Evolutionary conservation across 92 coral and sea anemone genomes (phyloP).

Genomic region (Porites lobata): DNA sequence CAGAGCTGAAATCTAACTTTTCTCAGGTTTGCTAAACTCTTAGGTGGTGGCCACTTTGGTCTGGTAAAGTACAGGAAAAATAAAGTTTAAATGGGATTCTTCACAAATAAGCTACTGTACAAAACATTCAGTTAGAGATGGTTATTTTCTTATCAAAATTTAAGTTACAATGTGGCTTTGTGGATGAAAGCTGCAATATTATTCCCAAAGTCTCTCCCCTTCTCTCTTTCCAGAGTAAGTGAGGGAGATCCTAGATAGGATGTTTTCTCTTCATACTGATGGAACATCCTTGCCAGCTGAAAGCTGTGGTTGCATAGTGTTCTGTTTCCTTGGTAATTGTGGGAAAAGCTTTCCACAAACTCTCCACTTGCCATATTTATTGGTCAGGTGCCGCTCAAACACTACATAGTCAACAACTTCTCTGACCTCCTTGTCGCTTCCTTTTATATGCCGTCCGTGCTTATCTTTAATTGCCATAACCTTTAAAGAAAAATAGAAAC

Average conservation of each 20-base stretch:
- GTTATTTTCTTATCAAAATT: too few relatives aligned
- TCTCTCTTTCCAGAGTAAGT: too few relatives aligned
- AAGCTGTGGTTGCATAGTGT: slow-evolving; percentile 5
- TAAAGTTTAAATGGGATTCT: too few relatives aligned
- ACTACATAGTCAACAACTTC: slow-evolving; percentile 89
- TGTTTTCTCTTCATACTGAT: background rate
- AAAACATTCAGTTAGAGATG: too few relatives aligned
- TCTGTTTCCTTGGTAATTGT: background rate
- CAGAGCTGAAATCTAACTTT: too few relatives aligned
- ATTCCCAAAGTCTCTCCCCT: too few relatives aligned
- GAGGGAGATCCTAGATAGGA: background rate
- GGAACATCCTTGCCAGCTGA: slow-evolving; percentile 23
- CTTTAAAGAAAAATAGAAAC: slow-evolving; percentile 42
- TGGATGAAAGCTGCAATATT: too few relatives aligned
- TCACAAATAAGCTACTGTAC: too few relatives aligned
- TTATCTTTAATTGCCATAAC: slow-evolving; percentile 92
- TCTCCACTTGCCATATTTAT: slow-evolving; percentile 86
- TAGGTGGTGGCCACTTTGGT: too few relatives aligned
- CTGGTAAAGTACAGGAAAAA: too few relatives aligned
- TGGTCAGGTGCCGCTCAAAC: slow-evolving; percentile 89
- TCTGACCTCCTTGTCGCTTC: slow-evolving; percentile 86
- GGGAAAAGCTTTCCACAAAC: slow-evolving; percentile 96
- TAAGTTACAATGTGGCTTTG: too few relatives aligned
- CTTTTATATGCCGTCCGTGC: slow-evolving; percentile 90
- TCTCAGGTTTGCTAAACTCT: too few relatives aligned